Base-by-base conservation (phyloP, 2,888 invertebrate species). In the Scaptomyza reducta region DNA sequence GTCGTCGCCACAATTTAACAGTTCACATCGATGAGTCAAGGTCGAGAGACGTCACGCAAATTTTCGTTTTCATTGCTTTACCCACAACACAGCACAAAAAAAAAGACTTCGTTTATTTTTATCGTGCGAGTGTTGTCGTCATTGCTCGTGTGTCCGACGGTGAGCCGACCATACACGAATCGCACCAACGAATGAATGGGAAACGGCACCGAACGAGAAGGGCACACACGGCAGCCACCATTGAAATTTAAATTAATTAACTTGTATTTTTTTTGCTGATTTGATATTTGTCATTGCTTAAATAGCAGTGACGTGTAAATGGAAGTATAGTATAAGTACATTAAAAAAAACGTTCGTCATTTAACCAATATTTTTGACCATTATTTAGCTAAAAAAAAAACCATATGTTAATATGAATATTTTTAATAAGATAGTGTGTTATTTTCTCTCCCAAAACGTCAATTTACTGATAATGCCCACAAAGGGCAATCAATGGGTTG, bases 21-120 rank as follows among this genome's bases (percentile, higher is more conserved):
- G 91, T 91, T 91, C 90, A 91, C 87, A 88, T 88, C 89, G 90
- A 90, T 90, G 90, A 91, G 91, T 91, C 91, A 91, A 91, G 91
- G 91, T 91, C 91, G 91, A 87, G 86, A 89, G 89, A 90, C 89
- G 88, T 90, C 90, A 89, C 89, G 91, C 90, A 89, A 90, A 90
- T 90, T 89, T 88, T 89, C 89, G 77, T 89, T 89, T 90, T 88
- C 88, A 90, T 87, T 89, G 81, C 79, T 35, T 75, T 83, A 80
- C 85, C 82, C 79, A 80, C 79, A 82, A 79, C 70, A 72, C 63
- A 72, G 31, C 50, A 68, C 18, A 51, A 70, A 45, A 51, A 61
- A 41, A 51, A 35, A 56, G 6, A 69, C 65, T 65, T 59, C 72
- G 70, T 85, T 82, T 87, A 81, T 82, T 85, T 82, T 85, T 82